Evolutionary conservation across 2,888 invertebrate species (phyloP), one percentile per base, ranked within the genome.

Genomic region (Melinopterus prodromus): DNA sequence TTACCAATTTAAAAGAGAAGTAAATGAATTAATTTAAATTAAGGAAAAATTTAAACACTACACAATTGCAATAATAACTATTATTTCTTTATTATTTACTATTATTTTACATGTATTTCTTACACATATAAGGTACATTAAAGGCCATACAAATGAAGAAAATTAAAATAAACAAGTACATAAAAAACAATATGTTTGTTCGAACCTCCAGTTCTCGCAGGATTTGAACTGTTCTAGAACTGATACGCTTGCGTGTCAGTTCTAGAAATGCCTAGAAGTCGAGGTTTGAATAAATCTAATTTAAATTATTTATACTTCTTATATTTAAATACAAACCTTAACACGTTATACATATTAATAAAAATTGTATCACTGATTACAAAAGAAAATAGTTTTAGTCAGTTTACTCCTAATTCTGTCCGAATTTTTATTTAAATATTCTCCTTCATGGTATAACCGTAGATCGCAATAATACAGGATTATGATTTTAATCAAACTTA

Each of bases 371-470:
- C 26, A 26, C 26, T 26, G 26, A 26, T 26, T 26, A 26, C 26
- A 26, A 3, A 26, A 26, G 2, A 26, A 26, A 26, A 26, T 26
- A 26, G 26, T 26, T 26, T 26, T 26, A 26, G 26, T 26, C 26
- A 26, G 26, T 53, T 71, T 71, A 71, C 71, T 71, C 35, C 71
- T 14, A 26, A 71, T 71, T 71, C 71, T 16, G 71, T 71, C 35
- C 71, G 9, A 16, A 71, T 71, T 71, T 71, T 71, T 71, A 71
- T 71, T 71, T 26, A 14, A 71, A 71, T 16, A 71, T 71, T 71
- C 71, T 14, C 71, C 71, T 71, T 16, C 35, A 71, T 71, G 71
- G 71, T 71, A 71, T 71, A 71, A 71, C 35, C 71, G 35, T 71
- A 71, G 4, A 71, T 71, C 35, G 35, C 71, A 71, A 26, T 71